Percentiles rank a stretch among this genome's conserved stretches.
These are phyloP conservation scores for Tanaodytes sp. DNA, from an alignment of 2,888 invertebrate genomes.

Conservation along the genomic window DNA sequence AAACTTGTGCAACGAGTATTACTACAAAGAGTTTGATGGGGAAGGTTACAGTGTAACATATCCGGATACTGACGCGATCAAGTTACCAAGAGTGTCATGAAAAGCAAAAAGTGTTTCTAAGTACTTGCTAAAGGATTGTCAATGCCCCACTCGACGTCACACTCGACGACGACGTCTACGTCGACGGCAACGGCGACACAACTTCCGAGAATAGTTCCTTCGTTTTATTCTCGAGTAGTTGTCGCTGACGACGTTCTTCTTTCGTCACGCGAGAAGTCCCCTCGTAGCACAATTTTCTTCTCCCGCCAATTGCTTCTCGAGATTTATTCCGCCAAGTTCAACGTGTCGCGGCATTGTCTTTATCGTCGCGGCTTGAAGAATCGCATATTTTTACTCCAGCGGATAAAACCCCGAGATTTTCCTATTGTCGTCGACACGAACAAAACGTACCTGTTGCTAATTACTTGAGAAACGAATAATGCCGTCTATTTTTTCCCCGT, in stretches of 20 bases:
- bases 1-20: too few relatives aligned
- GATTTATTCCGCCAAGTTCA: conserved; percentile 40
- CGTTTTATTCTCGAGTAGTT: conserved; percentile 42
- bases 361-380: conserved; percentile 20
- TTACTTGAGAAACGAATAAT: conserved; percentile 12
- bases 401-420: conserved; percentile 10
- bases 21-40: conserved; percentile 15
- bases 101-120: conserved; percentile 60
- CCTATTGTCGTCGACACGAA: conserved; percentile 2
- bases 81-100: conserved; percentile 27
- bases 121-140: conserved; percentile 65
- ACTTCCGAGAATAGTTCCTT: conserved; percentile 55
- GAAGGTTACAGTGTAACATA: conserved; percentile 23
- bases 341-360: conserved; percentile 22
- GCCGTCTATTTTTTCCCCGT: background rate
- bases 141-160: conserved; percentile 59
- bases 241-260: conserved; percentile 38
- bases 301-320: conserved; percentile 39
- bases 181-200: conserved; percentile 53
- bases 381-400: conserved; percentile 32
- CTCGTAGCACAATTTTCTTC: conserved; percentile 42
- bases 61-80: conserved; percentile 25
- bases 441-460: conserved; percentile 35
- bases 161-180: conserved; percentile 43
- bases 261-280: conserved; percentile 19